These are phyloP conservation scores for Suillia variegata DNA, from an alignment of 2,888 invertebrate species.

Conservation along the genomic window DNA sequence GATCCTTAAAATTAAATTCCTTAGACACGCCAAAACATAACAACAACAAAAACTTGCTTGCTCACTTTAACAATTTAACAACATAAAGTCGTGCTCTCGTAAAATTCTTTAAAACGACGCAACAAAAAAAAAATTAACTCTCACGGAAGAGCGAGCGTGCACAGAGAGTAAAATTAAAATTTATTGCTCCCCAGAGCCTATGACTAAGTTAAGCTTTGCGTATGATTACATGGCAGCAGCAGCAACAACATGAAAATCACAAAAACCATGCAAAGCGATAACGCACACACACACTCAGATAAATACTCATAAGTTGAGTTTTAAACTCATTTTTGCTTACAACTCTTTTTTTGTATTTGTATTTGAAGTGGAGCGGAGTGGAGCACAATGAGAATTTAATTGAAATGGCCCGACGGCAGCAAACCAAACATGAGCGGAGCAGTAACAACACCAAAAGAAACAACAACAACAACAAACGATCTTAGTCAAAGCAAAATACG, in stretches of 20 bases:
- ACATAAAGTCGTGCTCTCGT: no score
- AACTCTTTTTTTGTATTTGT: not conserved
- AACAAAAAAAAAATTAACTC: no score
- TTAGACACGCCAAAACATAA: no score
- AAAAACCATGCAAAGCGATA: no score
- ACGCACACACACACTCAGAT: not conserved
- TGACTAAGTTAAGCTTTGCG: no score
- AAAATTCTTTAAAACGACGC: no score
- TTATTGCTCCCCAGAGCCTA: conserved; percentile 35
- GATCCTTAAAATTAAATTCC: no score
- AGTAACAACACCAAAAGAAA: conserved; percentile 5
- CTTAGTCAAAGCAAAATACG: no score
- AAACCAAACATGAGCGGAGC: conserved; percentile 30
- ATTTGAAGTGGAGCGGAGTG: not conserved
- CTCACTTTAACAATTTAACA: no score
- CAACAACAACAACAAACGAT: not conserved
- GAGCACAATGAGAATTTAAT: not conserved
- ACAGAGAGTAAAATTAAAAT: conserved; percentile 27
- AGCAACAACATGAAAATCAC: not conserved
- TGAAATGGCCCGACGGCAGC: conserved; percentile 50
- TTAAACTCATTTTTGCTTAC: no score
- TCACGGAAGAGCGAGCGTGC: no score
- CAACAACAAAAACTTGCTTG: no score
- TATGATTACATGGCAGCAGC: conserved; percentile 4
- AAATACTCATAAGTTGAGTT: not conserved